Percentiles rank a stretch among this genome's conserved stretches.
Evolutionary conservation across 2,888 invertebrate genomes (phyloP).

Genomic region (Eupeodes luniger): DNA sequence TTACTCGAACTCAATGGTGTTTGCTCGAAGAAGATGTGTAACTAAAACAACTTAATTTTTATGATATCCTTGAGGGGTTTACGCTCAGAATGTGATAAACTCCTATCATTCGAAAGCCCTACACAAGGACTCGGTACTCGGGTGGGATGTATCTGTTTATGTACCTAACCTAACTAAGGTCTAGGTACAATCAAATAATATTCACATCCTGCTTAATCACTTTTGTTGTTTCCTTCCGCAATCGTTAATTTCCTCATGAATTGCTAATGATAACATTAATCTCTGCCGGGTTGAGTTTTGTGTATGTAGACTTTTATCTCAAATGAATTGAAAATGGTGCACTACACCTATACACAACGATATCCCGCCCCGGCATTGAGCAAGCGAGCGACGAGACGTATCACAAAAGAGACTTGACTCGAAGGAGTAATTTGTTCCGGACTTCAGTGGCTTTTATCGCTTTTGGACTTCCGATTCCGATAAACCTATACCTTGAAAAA

Average conservation of each 20-base stretch:
- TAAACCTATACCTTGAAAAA: background rate
- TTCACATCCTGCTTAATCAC: slow-evolving; percentile 59
- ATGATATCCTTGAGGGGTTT: background rate
- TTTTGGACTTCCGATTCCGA: slow-evolving; percentile 13
- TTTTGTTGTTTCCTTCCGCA: slow-evolving; percentile 53
- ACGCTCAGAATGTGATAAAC: slow-evolving; percentile 19
- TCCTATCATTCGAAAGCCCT: slow-evolving; percentile 6
- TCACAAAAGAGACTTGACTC: slow-evolving; percentile 21
- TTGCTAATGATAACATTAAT: slow-evolving; percentile 65
- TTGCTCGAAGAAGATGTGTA: background rate
- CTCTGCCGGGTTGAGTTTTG: slow-evolving; percentile 55
- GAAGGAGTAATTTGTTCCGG: slow-evolving; percentile 55
- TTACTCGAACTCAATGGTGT: background rate
- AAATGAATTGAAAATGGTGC: slow-evolving; percentile 21
- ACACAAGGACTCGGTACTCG: background rate
- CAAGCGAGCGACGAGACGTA: background rate
- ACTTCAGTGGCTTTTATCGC: slow-evolving; percentile 45
- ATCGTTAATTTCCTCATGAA: slow-evolving; percentile 63
- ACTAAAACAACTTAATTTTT: slow-evolving; percentile 32
- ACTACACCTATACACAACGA: slow-evolving; percentile 11
- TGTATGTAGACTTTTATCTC: background rate
- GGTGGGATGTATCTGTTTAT: too few relatives aligned
- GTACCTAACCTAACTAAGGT: too few relatives aligned
- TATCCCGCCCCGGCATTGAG: background rate
- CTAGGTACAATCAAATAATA: slow-evolving; percentile 34